Evolutionary conservation across 2,797 vertebrate species (phyloP), one percentile per base, ranked within the genome.

Genomic region (Propithecus deckenii): DNA sequence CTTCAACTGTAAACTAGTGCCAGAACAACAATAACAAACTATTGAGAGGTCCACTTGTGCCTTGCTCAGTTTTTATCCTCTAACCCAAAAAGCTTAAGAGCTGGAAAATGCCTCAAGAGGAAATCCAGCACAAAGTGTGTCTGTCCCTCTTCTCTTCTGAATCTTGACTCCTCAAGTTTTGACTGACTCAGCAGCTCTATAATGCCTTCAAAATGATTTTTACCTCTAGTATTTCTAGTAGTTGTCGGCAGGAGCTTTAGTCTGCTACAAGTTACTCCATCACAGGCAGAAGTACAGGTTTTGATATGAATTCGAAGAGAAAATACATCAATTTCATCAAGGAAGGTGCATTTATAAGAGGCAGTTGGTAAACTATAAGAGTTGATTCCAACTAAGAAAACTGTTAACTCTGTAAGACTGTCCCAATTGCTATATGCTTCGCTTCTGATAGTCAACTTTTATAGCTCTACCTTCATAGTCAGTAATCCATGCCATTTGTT

Each of bases 191-290:
- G 46, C 86, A 61, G 20, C 15, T 59, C 48, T 55, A 35, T 13
- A 61, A 71, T n/a, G 48, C 50, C 22, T 95, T 87, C 88, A 92
- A 78, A 95, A 38, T 61, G 25, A n/a, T n/a, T 93, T 87, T 61
- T 18, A 7, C 30, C 38, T 28, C 85, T 55, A 32, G 35, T 2
- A 75, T 35, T 35, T 75, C 86, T 86, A 76, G 46, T 43, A 86
- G 55, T 57, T 79, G 79, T 92, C 69, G 35, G 69, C 18, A 89
- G 25, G 28, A 75, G 46, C 17, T 48, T 84, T 18, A 30, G 46
- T 81, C 32, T 30, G 38, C 69, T 65, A 79, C 48, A 86, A 91
- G 14, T 52, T 86, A 52, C 7, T 83, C 76, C 22, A 67, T n/a
- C 23, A 89, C 0, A 86, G 35, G 50, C 20, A 79, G 75, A 86